Evolutionary conservation across 2,888 invertebrate genomes (phyloP).

Genomic region (Drosophila kambysellisi): DNA sequence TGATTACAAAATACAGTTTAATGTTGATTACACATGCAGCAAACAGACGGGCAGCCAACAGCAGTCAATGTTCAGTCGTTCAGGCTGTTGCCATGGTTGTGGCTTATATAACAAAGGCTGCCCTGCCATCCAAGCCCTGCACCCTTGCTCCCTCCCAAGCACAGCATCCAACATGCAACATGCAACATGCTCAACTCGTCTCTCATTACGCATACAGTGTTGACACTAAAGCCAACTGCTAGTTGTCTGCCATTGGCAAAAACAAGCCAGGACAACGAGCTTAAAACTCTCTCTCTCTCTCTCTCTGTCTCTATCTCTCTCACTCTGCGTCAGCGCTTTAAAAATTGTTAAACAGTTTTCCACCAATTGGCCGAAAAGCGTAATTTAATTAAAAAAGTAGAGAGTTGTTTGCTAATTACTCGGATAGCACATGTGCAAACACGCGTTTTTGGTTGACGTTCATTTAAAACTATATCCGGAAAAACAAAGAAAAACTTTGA

Average conservation of each 20-base stretch:
- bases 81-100: slow-evolving; percentile 45
- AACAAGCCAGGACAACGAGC: not conserved
- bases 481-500: not conserved
- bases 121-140: not conserved
- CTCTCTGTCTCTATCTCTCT: not conserved
- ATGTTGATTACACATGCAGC: slow-evolving; percentile 76
- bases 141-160: not conserved
- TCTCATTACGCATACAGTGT: slow-evolving; percentile 78
- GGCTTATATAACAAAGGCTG: slow-evolving; percentile 53
- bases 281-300: not conserved
- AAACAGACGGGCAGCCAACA: slow-evolving; percentile 10
- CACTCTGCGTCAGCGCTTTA: slow-evolving; percentile 10
- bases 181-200: slow-evolving; percentile 14
- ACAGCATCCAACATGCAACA: not conserved
- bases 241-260: slow-evolving; percentile 34
- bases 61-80: slow-evolving; percentile 14
- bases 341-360: slow-evolving; percentile 10
- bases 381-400: not conserved
- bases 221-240: slow-evolving; percentile 64
- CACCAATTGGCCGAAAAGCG: not conserved
- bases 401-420: not conserved
- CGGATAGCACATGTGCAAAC: not conserved
- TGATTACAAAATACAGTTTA: slow-evolving; percentile 81
- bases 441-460: not conserved
- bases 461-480: not conserved